Conservation (phyloP, 2,888 invertebrate genomes). For the Cosmia pyralina region DNA sequence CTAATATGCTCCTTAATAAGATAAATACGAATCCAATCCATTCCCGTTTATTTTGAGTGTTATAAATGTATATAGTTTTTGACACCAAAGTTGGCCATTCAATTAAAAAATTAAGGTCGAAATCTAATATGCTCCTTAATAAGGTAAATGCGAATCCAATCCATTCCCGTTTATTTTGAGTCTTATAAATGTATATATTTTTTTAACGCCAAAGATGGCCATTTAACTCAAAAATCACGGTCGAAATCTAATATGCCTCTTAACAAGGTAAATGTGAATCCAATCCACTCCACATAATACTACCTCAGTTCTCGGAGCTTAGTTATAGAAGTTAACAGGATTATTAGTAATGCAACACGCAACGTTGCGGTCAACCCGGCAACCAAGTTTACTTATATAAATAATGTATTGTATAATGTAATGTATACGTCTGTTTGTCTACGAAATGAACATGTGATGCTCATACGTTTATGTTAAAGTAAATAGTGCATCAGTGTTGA, state of each 20-base stretch:
- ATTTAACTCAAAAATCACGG: too few relatives aligned
- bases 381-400: constrained; percentile 14
- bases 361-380: constrained; percentile 8
- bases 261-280: constrained; percentile 3
- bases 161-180: too few relatives aligned
- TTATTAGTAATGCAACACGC: constrained; percentile 50
- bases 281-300: not conserved
- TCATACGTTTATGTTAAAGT: not conserved
- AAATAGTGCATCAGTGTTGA: not conserved
- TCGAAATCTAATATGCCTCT: too few relatives aligned
- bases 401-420: constrained; percentile 17
- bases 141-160: constrained; percentile 3
- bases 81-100: too few relatives aligned
- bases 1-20: too few relatives aligned
- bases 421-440: not conserved
- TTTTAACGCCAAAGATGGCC: too few relatives aligned
- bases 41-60: too few relatives aligned
- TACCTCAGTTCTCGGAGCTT: constrained; percentile 18
- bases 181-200: too few relatives aligned
- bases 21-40: constrained; percentile 11
- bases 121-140: not conserved
- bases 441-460: not conserved
- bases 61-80: too few relatives aligned
- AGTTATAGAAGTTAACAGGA: constrained; percentile 26
- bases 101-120: too few relatives aligned